Conservation (phyloP, 2,888 invertebrate species). For the Andricus quercusramuli region DNA sequence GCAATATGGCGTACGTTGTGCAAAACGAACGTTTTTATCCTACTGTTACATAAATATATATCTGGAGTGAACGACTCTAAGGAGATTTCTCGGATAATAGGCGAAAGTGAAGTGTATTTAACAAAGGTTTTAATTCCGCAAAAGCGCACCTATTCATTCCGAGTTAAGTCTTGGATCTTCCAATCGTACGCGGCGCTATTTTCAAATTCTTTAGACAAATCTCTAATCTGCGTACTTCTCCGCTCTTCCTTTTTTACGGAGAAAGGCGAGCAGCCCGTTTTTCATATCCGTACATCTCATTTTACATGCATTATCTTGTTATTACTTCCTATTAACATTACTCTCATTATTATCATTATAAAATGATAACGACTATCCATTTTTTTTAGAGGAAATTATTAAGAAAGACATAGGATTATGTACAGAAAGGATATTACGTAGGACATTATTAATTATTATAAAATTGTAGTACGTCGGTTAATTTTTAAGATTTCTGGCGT, state of each 20-base stretch:
- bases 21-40: conserved; percentile 59
- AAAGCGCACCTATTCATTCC: background rate
- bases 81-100: background rate
- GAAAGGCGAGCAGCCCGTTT: conserved; percentile 49
- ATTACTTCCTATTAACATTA: conserved; percentile 73
- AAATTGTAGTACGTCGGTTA: conserved; percentile 69
- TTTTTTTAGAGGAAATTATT: conserved; percentile 67
- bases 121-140: background rate
- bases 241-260: conserved; percentile 48
- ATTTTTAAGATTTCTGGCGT: conserved; percentile 66
- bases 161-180: background rate
- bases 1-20: conserved; percentile 66
- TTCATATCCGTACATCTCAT: conserved; percentile 65
- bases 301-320: conserved; percentile 71
- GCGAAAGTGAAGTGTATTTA: background rate
- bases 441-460: conserved; percentile 64
- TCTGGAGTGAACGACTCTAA: background rate
- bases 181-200: conserved; percentile 6
- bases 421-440: conserved; percentile 76
- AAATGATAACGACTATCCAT: conserved; percentile 70
- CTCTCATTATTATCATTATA: conserved; percentile 74
- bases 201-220: background rate
- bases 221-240: conserved; percentile 10
- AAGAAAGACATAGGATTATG: conserved; percentile 76
- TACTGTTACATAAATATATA: conserved; percentile 9